Evolutionary conservation across 2,113 vertebrate species (phyloP).

Genomic region (Eleginops maclovinus): DNA sequence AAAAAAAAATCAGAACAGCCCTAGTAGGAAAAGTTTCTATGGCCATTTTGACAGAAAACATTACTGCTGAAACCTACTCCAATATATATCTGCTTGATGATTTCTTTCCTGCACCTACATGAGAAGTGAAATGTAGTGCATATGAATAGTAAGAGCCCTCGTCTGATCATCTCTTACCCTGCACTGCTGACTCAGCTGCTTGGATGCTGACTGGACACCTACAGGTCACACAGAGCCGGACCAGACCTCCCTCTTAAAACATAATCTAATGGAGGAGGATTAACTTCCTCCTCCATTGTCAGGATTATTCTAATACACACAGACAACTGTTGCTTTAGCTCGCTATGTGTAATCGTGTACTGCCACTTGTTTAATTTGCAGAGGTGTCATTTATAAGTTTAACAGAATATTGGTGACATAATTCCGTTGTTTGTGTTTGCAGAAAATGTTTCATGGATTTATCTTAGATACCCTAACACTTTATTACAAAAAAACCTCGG

Average conservation of each 20-base stretch:
- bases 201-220: conserved; percentile 53
- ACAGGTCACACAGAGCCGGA: conserved; percentile 51
- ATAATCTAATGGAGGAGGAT: conserved; percentile 60
- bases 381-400: neutral
- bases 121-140: neutral
- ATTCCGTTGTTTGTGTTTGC: neutral
- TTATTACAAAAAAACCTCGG: too few species aligned
- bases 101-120: neutral
- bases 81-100: neutral
- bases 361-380: neutral
- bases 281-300: conserved; percentile 58
- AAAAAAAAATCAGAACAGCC: too few species aligned
- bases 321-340: neutral
- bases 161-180: conserved; percentile 12
- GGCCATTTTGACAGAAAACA: neutral
- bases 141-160: neutral
- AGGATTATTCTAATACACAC: conserved; percentile 1
- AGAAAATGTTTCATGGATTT: too few species aligned
- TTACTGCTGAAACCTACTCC: neutral
- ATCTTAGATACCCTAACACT: too few species aligned
- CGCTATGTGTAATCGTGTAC: neutral
- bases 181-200: conserved; percentile 25
- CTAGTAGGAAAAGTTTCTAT: too few species aligned
- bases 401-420: neutral
- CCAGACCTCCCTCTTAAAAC: conserved; percentile 47